Conservation (phyloP, 2,888 invertebrate species). For the Diachrysia chrysitis region DNA sequence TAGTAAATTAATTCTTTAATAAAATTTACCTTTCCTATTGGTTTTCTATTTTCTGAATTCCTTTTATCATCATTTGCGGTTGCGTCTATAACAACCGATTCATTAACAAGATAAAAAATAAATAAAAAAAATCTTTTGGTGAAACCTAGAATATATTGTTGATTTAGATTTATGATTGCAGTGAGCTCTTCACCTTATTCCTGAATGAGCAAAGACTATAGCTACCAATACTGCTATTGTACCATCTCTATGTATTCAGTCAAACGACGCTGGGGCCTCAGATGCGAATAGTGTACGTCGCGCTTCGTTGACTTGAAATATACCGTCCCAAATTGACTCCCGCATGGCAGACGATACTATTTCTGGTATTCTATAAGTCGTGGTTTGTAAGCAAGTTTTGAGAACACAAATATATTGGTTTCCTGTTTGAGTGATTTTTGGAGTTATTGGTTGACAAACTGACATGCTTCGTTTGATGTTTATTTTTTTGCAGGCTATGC, state of each 20-base stretch:
- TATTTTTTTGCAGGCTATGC: too few relatives aligned
- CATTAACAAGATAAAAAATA: too few relatives aligned
- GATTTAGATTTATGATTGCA: too few relatives aligned
- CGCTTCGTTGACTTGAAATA: conserved; percentile 5
- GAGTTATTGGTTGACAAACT: not conserved
- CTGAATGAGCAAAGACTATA: not conserved
- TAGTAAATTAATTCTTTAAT: too few relatives aligned
- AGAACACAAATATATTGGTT: not conserved
- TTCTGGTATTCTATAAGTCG: not conserved
- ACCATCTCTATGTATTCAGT: not conserved
- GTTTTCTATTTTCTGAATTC: too few relatives aligned
- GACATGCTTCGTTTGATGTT: too few relatives aligned
- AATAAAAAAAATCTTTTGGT: too few relatives aligned
- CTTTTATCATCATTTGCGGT: too few relatives aligned
- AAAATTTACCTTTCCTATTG: too few relatives aligned
- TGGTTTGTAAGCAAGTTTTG: not conserved
- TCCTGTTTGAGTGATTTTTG: not conserved
- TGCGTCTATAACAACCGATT: too few relatives aligned
- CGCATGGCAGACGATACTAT: not conserved
- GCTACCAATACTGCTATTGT: not conserved
- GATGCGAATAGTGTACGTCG: not conserved
- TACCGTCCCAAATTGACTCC: conserved; percentile 5
- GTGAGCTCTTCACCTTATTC: not conserved
- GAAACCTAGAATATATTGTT: too few relatives aligned
- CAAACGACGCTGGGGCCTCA: not conserved